Percentiles rank a stretch among this genome's conserved stretches.
phyloP scores from a whole-genome alignment of 2,797 vertebrate species.

The Typhlichthys eigenmanni region DNA sequence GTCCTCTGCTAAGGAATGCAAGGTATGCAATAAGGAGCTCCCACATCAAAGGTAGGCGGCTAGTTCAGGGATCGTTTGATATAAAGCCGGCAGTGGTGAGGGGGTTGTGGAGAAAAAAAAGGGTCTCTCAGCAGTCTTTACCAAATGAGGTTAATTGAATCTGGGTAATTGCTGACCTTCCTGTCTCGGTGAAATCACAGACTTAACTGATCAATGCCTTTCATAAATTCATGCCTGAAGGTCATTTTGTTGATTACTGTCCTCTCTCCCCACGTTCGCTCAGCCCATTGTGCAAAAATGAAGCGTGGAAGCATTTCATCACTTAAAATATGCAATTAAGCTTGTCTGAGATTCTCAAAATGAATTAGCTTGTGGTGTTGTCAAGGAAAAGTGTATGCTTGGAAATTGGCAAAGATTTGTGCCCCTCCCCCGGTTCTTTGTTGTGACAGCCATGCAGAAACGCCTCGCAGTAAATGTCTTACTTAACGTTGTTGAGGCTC shows the following conservation, averaged over 20 bases:
- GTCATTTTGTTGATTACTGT: constrained; percentile 70
- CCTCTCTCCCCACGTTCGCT: constrained; percentile 40
- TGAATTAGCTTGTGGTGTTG: constrained; percentile 63
- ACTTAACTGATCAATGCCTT: constrained; percentile 81
- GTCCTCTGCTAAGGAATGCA: constrained; percentile 45
- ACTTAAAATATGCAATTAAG: constrained; percentile 56
- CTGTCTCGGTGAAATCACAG: constrained; percentile 76
- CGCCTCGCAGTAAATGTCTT: constrained; percentile 51
- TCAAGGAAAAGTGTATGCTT: constrained; percentile 57
- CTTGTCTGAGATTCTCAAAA: constrained; percentile 55
- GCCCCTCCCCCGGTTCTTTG: constrained; percentile 25
- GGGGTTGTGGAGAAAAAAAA: constrained; percentile 33
- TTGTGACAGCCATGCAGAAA: constrained; percentile 45
- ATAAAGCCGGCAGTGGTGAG: constrained; percentile 32
- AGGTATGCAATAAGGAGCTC: constrained; percentile 38
- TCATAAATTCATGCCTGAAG: constrained; percentile 78
- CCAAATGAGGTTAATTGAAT: constrained; percentile 81
- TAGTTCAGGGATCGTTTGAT: constrained; percentile 55
- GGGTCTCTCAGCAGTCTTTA: constrained; percentile 77
- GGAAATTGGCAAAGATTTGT: constrained; percentile 28
- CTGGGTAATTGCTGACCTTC: constrained; percentile 79
- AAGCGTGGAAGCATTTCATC: constrained; percentile 50
- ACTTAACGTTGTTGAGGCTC: constrained; percentile 43
- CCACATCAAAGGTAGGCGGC: constrained; percentile 63
- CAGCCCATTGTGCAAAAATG: constrained; percentile 50